These are phyloP conservation scores for Phyllotis vaccarum DNA, from an alignment of 2,797 vertebrate genomes.

Conservation along the genomic window DNA sequence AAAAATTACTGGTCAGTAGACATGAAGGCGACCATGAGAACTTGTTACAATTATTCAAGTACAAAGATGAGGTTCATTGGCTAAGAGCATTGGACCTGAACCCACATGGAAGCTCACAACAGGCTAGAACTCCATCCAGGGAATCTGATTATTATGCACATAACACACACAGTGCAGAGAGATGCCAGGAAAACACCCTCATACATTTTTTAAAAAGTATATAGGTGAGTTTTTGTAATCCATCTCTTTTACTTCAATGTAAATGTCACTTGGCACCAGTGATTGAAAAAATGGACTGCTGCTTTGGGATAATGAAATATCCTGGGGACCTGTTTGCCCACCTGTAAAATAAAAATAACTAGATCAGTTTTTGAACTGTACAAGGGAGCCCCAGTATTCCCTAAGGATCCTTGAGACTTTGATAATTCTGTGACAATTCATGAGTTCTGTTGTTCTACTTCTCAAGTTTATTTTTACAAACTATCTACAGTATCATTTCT, in stretches of 20 bases:
- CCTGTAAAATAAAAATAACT: background rate
- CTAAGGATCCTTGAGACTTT: background rate
- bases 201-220: background rate
- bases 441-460: background rate
- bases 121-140: background rate
- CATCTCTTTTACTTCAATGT: background rate
- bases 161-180: background rate
- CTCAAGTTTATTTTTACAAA: conserved; percentile 13
- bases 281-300: background rate
- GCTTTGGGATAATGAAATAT: background rate
- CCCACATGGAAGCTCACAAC: background rate
- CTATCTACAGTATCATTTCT: background rate
- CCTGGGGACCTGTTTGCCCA: background rate
- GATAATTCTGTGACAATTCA: background rate
- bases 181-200: background rate
- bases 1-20: background rate
- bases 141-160: background rate
- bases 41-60: background rate
- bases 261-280: background rate
- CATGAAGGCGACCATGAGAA: background rate
- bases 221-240: background rate
- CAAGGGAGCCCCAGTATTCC: background rate
- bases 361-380: background rate
- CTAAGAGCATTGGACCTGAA: background rate
- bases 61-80: background rate